These are phyloP conservation scores for Chymomyza costata DNA, from an alignment of 1,140 invertebrate genomes.

Conservation along the genomic window DNA sequence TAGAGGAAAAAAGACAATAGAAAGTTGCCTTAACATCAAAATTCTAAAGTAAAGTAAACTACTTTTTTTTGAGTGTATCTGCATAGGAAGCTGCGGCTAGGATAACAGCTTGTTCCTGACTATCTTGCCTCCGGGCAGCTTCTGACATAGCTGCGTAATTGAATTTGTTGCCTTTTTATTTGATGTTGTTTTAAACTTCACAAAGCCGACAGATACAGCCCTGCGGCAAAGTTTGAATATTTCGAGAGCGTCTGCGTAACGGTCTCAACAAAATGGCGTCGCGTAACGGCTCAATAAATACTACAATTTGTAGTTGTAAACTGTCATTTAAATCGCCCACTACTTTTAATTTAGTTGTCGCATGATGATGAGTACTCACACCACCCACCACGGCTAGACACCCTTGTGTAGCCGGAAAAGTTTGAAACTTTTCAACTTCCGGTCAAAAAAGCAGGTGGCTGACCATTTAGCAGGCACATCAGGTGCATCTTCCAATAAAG, in stretches of 20 bases:
- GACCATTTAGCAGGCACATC: slow-evolving; percentile 29
- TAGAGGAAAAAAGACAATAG: no score
- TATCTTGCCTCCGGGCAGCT: slow-evolving; percentile 32
- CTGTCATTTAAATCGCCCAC: slow-evolving; percentile 24
- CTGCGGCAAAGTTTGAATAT: slow-evolving; percentile 13
- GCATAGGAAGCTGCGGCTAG: slow-evolving; percentile 22
- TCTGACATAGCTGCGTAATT: slow-evolving; percentile 51
- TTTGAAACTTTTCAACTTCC: slow-evolving; percentile 73
- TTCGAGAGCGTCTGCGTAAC: slow-evolving; percentile 28
- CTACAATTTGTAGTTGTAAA: slow-evolving; percentile 15
- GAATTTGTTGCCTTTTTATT: slow-evolving; percentile 65
- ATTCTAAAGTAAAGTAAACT: no score
- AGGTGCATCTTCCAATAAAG: slow-evolving; percentile 69
- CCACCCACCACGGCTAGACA: slow-evolving; percentile 3
- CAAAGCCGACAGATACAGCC: slow-evolving; percentile 47
- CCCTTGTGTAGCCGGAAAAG: slow-evolving; percentile 37
- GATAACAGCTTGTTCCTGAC: no score
- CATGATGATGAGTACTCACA: slow-evolving; percentile 26
- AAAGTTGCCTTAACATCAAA: no score
- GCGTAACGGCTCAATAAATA: slow-evolving; percentile 12
- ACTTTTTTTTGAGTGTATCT: no score
- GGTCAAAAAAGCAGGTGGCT: slow-evolving; percentile 67
- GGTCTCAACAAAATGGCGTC: slow-evolving; percentile 47
- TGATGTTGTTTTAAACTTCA: slow-evolving; percentile 57
- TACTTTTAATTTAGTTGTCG: slow-evolving; percentile 66